A percentile compares a stretch with the other conserved stretches of the same genome.
phyloP scores from a whole-genome alignment of 2,113 vertebrate species.

The Panurus biarmicus region DNA sequence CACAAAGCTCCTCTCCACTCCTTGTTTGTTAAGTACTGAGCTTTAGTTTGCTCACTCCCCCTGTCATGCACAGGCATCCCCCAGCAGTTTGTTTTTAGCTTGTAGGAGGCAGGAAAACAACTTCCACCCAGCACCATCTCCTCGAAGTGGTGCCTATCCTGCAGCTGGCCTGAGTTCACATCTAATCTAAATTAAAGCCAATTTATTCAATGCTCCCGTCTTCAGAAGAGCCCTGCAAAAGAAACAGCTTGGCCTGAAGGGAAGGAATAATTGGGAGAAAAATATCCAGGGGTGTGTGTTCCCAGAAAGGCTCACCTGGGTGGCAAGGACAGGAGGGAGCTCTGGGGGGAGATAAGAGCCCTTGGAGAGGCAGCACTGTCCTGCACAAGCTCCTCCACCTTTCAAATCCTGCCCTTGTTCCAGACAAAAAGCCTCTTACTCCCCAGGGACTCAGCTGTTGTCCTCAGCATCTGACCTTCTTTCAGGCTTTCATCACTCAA shows the following conservation, averaged over 20 bases:
- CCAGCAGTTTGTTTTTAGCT: not conserved
- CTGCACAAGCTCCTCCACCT: not conserved
- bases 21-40: not conserved
- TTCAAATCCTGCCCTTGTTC: not conserved
- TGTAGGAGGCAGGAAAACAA: not conserved
- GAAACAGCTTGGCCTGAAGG: not conserved
- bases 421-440: not conserved
- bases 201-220: not conserved
- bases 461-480: not conserved
- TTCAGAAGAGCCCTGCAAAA: not conserved
- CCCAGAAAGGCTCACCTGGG: not conserved
- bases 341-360: not conserved
- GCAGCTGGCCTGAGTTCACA: not conserved
- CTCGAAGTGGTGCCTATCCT: fast-evolving
- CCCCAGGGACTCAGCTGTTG: not conserved
- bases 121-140: not conserved
- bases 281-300: not conserved
- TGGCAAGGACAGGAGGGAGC: not conserved
- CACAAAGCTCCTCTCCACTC: not conserved
- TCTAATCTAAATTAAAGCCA: not conserved
- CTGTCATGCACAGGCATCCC: fast-evolving
- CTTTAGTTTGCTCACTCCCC: not conserved
- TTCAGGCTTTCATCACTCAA: not conserved
- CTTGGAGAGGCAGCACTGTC: not conserved
- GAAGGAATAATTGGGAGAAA: not conserved